Conservation (phyloP, 2,113 vertebrate species). For the Hypomesus transpacificus region DNA sequence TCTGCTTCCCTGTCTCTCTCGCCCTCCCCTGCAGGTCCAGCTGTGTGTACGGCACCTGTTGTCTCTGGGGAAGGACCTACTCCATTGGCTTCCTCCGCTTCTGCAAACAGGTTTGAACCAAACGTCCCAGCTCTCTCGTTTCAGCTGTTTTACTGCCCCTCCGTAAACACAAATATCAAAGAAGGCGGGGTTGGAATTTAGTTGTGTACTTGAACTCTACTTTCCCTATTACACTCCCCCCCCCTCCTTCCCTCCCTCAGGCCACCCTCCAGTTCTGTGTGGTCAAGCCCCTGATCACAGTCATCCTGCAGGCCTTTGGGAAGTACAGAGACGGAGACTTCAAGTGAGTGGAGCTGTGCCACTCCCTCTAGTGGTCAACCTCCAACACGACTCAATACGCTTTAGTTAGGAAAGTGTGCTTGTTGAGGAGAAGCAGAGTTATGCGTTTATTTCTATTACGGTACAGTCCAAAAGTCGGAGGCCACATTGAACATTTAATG, state of each 20-base stretch:
- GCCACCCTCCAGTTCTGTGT: slow-evolving; percentile 95
- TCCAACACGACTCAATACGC: too few relatives aligned
- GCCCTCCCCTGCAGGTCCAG: slow-evolving; percentile 78
- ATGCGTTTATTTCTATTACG: too few relatives aligned
- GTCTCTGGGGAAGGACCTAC: slow-evolving; percentile 92
- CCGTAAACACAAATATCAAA: too few relatives aligned
- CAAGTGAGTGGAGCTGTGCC: slow-evolving; percentile 74
- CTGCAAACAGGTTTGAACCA: slow-evolving; percentile 86
- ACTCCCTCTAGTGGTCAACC: background rate
- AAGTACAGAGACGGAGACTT: slow-evolving; percentile 97
- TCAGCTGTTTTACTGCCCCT: too few relatives aligned
- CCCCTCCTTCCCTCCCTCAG: slow-evolving; percentile 56
- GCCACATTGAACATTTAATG: too few relatives aligned
- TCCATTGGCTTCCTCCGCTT: slow-evolving; percentile 94
- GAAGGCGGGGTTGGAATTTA: too few relatives aligned
- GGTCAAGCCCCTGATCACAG: slow-evolving; percentile 91
- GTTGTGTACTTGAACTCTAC: background rate
- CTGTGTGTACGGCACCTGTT: slow-evolving; percentile 93
- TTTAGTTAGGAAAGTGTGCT: too few relatives aligned
- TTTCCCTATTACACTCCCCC: background rate
- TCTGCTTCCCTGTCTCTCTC: too few relatives aligned
- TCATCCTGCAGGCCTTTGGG: slow-evolving; percentile 89
- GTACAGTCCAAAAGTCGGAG: too few relatives aligned
- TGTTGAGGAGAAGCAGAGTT: too few relatives aligned
- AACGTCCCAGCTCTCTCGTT: too few relatives aligned